phyloP scores from a whole-genome alignment of 2,888 invertebrate genomes.

The Labia minor region DNA sequence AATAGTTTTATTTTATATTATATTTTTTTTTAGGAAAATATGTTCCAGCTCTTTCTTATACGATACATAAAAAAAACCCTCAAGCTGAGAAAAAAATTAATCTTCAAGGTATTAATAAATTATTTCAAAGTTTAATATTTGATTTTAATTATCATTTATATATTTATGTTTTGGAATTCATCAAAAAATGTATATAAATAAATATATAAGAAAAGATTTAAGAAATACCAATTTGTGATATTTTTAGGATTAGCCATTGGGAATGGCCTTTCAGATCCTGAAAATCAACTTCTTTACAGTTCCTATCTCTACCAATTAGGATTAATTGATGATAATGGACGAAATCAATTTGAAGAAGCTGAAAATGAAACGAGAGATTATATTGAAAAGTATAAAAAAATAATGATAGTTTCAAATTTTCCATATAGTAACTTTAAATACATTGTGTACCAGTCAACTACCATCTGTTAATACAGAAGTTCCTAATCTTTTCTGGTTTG shows the following conservation, averaged over 20 bases:
- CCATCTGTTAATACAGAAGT: too few relatives aligned
- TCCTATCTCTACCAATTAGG: constrained; percentile 72
- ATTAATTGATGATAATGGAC: constrained; percentile 53
- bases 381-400: constrained; percentile 29
- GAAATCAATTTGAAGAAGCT: constrained; percentile 46
- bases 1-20: not conserved
- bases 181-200: too few relatives aligned
- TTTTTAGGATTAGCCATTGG: constrained; percentile 56
- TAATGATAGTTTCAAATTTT: constrained; percentile 20
- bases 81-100: constrained; percentile 53
- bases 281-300: constrained; percentile 63
- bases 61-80: constrained; percentile 55
- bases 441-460: too few relatives aligned
- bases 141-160: too few relatives aligned
- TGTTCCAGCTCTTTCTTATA: constrained; percentile 64
- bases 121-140: too few relatives aligned
- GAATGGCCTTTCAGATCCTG: constrained; percentile 69
- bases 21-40: constrained; percentile 46
- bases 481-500: too few relatives aligned
- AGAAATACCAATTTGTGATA: too few relatives aligned
- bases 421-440: too few relatives aligned
- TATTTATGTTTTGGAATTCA: too few relatives aligned
- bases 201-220: too few relatives aligned
- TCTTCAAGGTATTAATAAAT: constrained; percentile 30
- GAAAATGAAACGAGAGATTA: constrained; percentile 39